A percentile compares a stretch with the other conserved stretches of the same genome.
Evolutionary conservation across 1,140 invertebrate species (phyloP).

Genomic region (Panagrolaimus sp.): DNA sequence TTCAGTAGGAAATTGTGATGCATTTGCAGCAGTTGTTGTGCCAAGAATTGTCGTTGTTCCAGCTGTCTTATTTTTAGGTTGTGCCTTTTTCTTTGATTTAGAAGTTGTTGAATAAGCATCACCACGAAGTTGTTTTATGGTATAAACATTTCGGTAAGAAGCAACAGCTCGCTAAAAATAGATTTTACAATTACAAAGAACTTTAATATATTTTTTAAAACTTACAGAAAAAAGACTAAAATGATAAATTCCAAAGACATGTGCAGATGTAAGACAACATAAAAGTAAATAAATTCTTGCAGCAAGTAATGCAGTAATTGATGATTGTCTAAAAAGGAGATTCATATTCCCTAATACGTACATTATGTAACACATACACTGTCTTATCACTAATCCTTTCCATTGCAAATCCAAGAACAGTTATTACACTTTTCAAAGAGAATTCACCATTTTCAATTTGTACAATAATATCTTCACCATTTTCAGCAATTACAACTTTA

Average conservation of each 20-base stretch:
- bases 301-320: neutral
- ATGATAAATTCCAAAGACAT: conserved; percentile 10
- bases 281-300: neutral
- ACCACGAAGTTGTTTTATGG: neutral
- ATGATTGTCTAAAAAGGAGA: neutral
- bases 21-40: neutral
- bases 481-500: neutral
- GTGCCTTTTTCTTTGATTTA: conserved; percentile 9
- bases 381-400: neutral
- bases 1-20: neutral
- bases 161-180: neutral
- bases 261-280: neutral
- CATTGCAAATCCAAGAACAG: conserved; percentile 8
- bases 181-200: neutral
- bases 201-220: neutral
- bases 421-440: neutral
- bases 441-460: neutral
- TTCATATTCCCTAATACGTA: neutral
- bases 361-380: neutral
- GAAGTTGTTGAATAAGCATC: neutral
- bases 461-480: neutral
- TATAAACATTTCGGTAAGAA: neutral
- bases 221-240: neutral
- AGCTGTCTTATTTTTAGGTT: neutral
- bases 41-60: neutral